Evolutionary conservation across 2,797 vertebrate species (phyloP).

Genomic region (Mormyrus hasselquistii): DNA sequence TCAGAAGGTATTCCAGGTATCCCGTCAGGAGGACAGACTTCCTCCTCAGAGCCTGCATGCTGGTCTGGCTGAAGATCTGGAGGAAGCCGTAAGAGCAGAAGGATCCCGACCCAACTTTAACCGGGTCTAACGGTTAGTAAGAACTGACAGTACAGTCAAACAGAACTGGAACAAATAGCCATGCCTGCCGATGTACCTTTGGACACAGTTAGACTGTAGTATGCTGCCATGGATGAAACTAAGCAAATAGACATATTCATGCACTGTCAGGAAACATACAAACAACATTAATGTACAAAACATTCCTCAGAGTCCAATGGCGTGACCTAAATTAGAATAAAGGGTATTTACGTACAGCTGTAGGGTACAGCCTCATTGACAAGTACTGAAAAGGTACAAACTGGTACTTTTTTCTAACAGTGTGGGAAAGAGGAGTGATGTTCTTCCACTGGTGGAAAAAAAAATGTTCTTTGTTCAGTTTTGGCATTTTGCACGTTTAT

Average conservation of each 20-base stretch:
- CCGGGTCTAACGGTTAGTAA: not conserved
- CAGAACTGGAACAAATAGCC: not conserved
- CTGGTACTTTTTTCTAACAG: not conserved
- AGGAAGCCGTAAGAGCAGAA: not conserved
- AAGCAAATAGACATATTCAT: not conserved
- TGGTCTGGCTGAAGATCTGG: constrained; percentile 78
- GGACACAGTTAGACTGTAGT: not conserved
- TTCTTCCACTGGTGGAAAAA: not conserved
- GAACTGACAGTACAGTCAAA: not conserved
- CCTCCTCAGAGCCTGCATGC: constrained; percentile 70
- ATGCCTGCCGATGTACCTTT: not conserved
- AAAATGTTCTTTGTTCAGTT: not conserved
- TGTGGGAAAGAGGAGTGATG: not conserved
- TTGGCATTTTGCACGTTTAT: not conserved
- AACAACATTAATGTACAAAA: not conserved
- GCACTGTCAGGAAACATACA: not conserved
- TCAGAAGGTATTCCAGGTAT: constrained; percentile 86
- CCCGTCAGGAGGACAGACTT: constrained; percentile 86
- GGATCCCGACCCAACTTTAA: not conserved
- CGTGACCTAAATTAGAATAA: not conserved
- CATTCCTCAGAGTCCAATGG: not conserved
- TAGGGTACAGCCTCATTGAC: not conserved
- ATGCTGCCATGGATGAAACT: not conserved
- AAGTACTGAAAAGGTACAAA: not conserved
- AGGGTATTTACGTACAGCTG: not conserved